Base-by-base conservation (phyloP, 2,113 vertebrate species). In the Prinia subflava region DNA sequence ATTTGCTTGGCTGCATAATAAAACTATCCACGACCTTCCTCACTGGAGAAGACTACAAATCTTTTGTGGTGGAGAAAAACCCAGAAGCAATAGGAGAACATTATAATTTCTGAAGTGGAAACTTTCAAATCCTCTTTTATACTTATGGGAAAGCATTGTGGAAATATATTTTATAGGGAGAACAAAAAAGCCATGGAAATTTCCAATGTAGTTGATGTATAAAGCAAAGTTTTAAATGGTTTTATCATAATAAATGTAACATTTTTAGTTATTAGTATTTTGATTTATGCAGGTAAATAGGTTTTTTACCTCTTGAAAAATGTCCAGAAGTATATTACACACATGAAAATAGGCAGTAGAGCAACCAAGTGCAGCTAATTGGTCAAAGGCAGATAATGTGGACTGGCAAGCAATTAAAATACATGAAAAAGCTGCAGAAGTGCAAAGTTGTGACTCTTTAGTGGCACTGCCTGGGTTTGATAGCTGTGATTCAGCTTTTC, bases 1-100 rank as follows among this genome's bases (percentile, higher is more conserved):
- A 91, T 89, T 95, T 92, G 30, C 68, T 91, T 90, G 94, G 73
- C 77, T 94, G 87, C 55, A 35, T 92, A 69, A 90, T 68, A 83
- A 95, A 91, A 83, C 68, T 52, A 76, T 71, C 71, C 31, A 35
- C 11, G 68, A 88, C 87, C 82, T 94, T 91, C 91, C 93, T 59
- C n/a, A 55, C 10, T 35, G 50, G 22, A 63, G 57, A 94, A 30
- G 24, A 30, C 57, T 44, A n/a, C 69, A 92, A 70, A 77, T 87
- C 67, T 89, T 94, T 39, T 71, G 33, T 85, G 55, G 68, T 84
- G 27, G 31, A 70, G 69, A 81, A 78, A 92, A 95, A 77, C 6
- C 6, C 47, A 69, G 83, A 75, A 90, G 56, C 52, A 73, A 15
- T 63, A 65, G 31, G 64, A 83, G 27, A 37, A 18, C 20, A 23